These are phyloP conservation scores for Petroica traversi DNA, from an alignment of 2,113 vertebrate species.

Conservation along the genomic window DNA sequence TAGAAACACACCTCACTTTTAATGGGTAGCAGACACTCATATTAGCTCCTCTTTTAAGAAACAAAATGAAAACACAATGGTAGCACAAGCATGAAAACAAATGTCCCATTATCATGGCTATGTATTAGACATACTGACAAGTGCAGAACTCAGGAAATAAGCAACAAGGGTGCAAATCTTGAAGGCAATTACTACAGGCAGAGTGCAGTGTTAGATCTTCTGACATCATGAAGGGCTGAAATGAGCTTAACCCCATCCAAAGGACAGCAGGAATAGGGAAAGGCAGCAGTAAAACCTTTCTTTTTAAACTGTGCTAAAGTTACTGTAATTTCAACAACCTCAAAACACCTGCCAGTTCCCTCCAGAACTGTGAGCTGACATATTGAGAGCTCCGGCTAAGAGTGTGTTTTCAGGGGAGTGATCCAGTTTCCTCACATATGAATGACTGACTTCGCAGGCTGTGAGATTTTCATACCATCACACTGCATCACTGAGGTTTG, in stretches of 20 bases:
- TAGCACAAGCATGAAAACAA: neutral
- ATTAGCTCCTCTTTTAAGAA: neutral
- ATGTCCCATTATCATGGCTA: neutral
- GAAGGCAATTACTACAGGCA: neutral
- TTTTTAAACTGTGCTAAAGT: neutral
- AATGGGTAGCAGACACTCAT: neutral
- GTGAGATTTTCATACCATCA: constrained; percentile 35
- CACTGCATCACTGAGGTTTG: neutral
- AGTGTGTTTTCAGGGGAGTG: neutral
- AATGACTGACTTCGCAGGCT: neutral
- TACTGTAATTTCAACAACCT: neutral
- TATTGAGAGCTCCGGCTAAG: constrained; percentile 16
- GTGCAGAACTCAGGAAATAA: neutral
- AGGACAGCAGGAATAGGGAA: neutral
- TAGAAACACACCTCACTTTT: neutral
- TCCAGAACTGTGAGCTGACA: constrained; percentile 13
- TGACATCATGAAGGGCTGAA: neutral
- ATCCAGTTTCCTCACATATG: constrained; percentile 21
- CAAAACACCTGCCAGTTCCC: constrained; percentile 10
- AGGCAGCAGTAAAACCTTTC: neutral
- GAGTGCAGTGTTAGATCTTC: neutral
- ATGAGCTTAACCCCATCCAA: neutral
- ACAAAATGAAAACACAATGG: neutral
- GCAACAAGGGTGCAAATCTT: neutral
- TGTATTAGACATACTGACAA: neutral